A percentile compares a stretch with the other conserved stretches of the same genome.
These are phyloP conservation scores for Leptobrachium ailaonicum DNA, from an alignment of 2,113 vertebrate genomes.

Conservation along the genomic window DNA sequence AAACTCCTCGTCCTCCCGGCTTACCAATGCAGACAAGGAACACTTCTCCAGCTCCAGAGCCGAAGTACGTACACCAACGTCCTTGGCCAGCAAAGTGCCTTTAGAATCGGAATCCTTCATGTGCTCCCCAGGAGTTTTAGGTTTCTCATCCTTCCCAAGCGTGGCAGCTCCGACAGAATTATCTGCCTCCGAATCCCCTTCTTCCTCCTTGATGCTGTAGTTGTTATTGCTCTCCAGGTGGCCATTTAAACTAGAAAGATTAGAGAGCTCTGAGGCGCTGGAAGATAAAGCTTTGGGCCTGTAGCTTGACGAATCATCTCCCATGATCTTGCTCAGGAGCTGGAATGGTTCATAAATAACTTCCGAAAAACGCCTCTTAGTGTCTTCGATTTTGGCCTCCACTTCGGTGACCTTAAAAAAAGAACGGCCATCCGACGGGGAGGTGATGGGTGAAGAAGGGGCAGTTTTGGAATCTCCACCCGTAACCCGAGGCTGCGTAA, in stretches of 20 bases:
- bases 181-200: constrained; percentile 80
- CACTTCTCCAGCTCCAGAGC: constrained; percentile 86
- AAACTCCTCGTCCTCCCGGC: constrained; percentile 94
- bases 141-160: constrained; percentile 56
- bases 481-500: constrained; percentile 87
- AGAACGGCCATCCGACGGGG: constrained; percentile 86
- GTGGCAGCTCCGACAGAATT: constrained; percentile 63
- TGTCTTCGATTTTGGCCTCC: constrained; percentile 97
- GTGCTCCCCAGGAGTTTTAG: constrained; percentile 62
- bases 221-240: constrained; percentile 89
- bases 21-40: constrained; percentile 86
- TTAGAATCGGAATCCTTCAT: constrained; percentile 53
- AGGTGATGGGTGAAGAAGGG: constrained; percentile 90
- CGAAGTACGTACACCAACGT: constrained; percentile 60
- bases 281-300: constrained; percentile 90
- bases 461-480: constrained; percentile 94
- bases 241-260: constrained; percentile 80
- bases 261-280: constrained; percentile 91
- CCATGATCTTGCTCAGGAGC: constrained; percentile 97
- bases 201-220: constrained; percentile 96
- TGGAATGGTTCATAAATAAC: constrained; percentile 95
- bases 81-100: constrained; percentile 62
- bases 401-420: constrained; percentile 99
- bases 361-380: constrained; percentile 91
- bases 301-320: constrained; percentile 86